A percentile compares a stretch with the other conserved stretches of the same genome.
Evolutionary conservation across 2,797 vertebrate species (phyloP).

Genomic region (Chiroxiphia lanceolata): DNA sequence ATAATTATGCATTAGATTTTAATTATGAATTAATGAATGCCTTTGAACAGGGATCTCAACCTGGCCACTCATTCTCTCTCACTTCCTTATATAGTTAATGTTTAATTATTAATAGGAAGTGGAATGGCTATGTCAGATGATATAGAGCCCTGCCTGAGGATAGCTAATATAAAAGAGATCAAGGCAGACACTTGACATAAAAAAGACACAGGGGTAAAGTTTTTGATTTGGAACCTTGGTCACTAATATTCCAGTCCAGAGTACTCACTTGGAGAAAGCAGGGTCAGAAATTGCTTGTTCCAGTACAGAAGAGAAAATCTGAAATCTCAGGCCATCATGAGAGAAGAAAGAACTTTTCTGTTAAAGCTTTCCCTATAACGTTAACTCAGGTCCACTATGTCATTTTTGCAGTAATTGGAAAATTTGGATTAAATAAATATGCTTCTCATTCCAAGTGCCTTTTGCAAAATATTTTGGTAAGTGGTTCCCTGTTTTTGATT

Average conservation of each 20-base stretch:
- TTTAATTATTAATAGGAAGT: conserved; percentile 51
- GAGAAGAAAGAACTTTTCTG: neutral
- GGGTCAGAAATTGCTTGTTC: neutral
- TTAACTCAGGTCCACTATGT: neutral
- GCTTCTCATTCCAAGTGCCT: neutral
- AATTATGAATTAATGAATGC: conserved; percentile 35
- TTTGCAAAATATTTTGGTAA: neutral
- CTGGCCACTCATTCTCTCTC: neutral
- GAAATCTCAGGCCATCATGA: neutral
- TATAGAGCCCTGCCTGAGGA: neutral
- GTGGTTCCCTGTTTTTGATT: neutral
- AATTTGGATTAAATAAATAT: neutral
- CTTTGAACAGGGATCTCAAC: conserved; percentile 33
- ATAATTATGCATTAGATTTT: conserved; percentile 15
- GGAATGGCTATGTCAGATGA: neutral
- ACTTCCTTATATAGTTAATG: neutral
- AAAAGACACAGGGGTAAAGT: neutral
- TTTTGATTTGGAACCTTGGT: neutral
- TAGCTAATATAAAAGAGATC: neutral
- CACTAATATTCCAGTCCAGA: neutral
- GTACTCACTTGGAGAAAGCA: neutral
- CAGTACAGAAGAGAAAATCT: neutral
- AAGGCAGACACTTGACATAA: neutral
- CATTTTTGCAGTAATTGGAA: neutral
- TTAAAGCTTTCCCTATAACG: neutral